Evolutionary conservation across 1,140 invertebrate species (phyloP).

Genomic region (Mylabris phalerata): DNA sequence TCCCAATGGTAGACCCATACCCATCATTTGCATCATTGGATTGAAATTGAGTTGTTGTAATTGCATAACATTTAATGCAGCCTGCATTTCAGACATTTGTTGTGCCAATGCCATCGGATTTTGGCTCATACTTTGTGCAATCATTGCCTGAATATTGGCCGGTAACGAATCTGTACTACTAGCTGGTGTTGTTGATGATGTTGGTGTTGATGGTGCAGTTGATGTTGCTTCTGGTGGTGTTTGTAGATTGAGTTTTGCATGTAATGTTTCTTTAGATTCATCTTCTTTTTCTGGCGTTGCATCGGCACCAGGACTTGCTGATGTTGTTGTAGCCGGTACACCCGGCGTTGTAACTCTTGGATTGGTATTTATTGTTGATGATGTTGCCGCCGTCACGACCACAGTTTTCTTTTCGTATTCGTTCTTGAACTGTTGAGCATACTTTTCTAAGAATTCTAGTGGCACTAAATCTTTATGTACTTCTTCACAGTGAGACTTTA

Average conservation of each 20-base stretch:
- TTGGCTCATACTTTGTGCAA: slow-evolving; percentile 43
- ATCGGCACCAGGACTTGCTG: slow-evolving; percentile 33
- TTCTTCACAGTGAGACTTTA: slow-evolving; percentile 94
- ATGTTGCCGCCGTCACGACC: slow-evolving; percentile 57
- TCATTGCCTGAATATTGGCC: slow-evolving; percentile 43
- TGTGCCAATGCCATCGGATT: slow-evolving; percentile 61
- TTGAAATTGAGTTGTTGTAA: slow-evolving; percentile 75
- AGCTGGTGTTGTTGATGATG: slow-evolving; percentile 53
- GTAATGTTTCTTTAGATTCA: slow-evolving; percentile 44
- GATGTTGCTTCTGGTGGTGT: slow-evolving; percentile 50
- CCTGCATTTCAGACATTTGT: slow-evolving; percentile 79
- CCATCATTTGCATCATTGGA: slow-evolving; percentile 78
- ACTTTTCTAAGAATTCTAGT: slow-evolving; percentile 81
- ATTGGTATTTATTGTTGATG: slow-evolving; percentile 48
- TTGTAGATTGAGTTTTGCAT: slow-evolving; percentile 42
- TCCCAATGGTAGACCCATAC: slow-evolving; percentile 76
- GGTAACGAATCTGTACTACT: slow-evolving; percentile 56
- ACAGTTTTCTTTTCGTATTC: slow-evolving; percentile 77
- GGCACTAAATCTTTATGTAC: slow-evolving; percentile 88
- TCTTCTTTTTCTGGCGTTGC: slow-evolving; percentile 50
- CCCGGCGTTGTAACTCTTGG: slow-evolving; percentile 52
- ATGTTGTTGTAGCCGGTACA: slow-evolving; percentile 14
- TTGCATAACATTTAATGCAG: slow-evolving; percentile 81
- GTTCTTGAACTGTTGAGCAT: slow-evolving; percentile 82
- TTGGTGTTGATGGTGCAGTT: slow-evolving; percentile 55